A percentile compares a stretch with the other conserved stretches of the same genome.
These are phyloP conservation scores for Diadophis punctatus DNA, from an alignment of 2,113 vertebrate species.

Conservation along the genomic window DNA sequence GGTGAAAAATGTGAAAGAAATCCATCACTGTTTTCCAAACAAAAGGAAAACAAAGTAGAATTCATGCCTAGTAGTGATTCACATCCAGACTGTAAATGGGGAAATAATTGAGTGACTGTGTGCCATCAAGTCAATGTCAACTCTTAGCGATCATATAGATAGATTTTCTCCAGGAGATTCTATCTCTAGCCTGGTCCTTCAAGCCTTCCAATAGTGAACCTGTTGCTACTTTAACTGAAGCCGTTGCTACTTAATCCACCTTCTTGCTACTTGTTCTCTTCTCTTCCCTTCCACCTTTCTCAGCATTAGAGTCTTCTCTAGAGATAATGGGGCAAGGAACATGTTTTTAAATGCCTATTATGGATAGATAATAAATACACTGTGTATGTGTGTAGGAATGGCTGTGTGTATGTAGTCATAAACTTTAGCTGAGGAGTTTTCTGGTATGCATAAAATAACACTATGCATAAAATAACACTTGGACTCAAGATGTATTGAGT, in stretches of 20 bases:
- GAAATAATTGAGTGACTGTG: neutral
- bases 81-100: neutral
- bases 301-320: neutral
- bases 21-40: neutral
- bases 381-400: too few species aligned
- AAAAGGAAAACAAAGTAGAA: neutral
- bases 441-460: slow-evolving; percentile 22
- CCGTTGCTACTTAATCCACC: neutral
- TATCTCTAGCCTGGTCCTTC: neutral
- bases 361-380: too few species aligned
- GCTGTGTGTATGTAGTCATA: too few species aligned
- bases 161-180: neutral
- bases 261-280: neutral
- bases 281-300: neutral
- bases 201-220: neutral
- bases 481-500: slow-evolving; percentile 40
- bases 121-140: neutral
- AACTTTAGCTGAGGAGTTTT: slow-evolving; percentile 13
- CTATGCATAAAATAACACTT: slow-evolving; percentile 19
- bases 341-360: too few species aligned
- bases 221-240: too few species aligned
- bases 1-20: neutral
- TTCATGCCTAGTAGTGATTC: neutral
- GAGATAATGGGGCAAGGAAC: too few species aligned
- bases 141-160: neutral